These are phyloP conservation scores for Apodemia hepburni DNA, from an alignment of 2,888 invertebrate genomes.

Conservation along the genomic window DNA sequence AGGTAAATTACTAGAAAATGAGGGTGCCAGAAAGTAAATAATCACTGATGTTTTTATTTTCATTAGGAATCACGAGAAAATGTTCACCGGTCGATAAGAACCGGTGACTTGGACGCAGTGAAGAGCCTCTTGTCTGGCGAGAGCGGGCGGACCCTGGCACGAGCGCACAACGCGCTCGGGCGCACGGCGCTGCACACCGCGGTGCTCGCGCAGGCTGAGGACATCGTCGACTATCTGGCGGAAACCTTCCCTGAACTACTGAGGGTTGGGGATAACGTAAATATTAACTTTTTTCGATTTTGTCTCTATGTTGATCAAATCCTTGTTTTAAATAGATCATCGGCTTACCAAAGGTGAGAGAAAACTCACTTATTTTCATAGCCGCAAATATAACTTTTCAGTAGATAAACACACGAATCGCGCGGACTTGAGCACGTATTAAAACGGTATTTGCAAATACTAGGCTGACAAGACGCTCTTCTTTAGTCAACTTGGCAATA, in stretches of 20 bases:
- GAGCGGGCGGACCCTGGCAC: slow-evolving; percentile 60
- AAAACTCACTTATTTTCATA: no score
- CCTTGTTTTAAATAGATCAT: no score
- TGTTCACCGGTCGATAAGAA: slow-evolving; percentile 85
- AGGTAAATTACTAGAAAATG: no score
- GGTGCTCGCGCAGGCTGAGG: slow-evolving; percentile 90
- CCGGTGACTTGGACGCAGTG: slow-evolving; percentile 81
- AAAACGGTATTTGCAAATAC: no score
- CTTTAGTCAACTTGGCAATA: no score
- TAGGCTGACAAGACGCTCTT: no score
- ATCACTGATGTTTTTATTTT: neutral
- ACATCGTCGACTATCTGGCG: slow-evolving; percentile 89
- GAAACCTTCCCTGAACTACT: slow-evolving; percentile 86
- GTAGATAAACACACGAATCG: no score
- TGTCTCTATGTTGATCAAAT: no score
- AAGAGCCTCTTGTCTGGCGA: slow-evolving; percentile 77
- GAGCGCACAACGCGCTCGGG: slow-evolving; percentile 84
- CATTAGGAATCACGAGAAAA: slow-evolving; percentile 87
- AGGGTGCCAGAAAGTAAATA: no score
- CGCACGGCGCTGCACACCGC: slow-evolving; percentile 92
- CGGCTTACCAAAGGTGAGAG: no score
- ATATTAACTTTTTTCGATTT: slow-evolving; percentile 36
- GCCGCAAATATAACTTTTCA: no score
- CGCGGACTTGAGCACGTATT: no score
- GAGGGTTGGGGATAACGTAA: slow-evolving; percentile 91